Conservation (phyloP, 1,140 invertebrate species). For the Panulirus ornatus region DNA sequence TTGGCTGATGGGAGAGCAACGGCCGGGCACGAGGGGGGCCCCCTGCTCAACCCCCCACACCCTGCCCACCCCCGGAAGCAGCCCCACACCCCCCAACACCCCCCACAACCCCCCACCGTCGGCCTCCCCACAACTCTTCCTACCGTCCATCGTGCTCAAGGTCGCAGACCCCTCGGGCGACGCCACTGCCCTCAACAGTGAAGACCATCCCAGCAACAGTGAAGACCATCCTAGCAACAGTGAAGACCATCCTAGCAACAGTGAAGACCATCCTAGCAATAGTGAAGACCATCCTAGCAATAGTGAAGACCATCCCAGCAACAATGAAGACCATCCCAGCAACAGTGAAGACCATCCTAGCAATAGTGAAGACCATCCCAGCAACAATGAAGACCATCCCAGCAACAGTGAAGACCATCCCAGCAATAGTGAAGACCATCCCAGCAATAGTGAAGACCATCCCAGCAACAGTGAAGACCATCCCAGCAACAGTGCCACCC, state of each 20-base stretch:
- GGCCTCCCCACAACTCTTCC: not conserved
- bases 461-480: no score
- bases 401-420: not conserved
- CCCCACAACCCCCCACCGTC: not conserved
- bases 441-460: no score
- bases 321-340: not conserved
- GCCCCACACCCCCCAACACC: not conserved
- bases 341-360: not conserved
- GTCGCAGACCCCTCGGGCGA: not conserved
- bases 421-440: no score
- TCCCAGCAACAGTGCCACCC: not conserved
- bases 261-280: not conserved
- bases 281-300: no score
- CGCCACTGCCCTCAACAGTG: not conserved
- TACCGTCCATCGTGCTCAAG: not conserved
- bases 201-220: not conserved
- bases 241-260: not conserved
- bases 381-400: not conserved
- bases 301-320: not conserved
- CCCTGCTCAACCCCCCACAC: not conserved
- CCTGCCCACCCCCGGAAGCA: not conserved
- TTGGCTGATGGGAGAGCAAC: conserved; percentile 77
- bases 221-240: no score
- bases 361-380: not conserved
- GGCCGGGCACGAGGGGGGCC: not conserved